Evolutionary conservation across 1,140 invertebrate species (phyloP).

Genomic region (Drosophila yakuba): DNA sequence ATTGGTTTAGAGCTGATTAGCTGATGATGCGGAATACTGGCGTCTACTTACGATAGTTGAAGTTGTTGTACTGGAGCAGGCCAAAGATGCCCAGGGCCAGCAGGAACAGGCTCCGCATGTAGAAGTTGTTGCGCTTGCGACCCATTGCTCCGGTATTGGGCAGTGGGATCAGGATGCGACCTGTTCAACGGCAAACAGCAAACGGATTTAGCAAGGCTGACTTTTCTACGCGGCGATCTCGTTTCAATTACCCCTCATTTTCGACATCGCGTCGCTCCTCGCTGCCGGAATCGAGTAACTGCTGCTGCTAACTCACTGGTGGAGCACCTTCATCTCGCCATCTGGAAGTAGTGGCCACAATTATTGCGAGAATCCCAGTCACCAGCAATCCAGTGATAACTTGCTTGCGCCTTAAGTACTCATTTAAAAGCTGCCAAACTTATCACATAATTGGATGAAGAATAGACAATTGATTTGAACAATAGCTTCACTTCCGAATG

Average conservation of each 20-base stretch:
- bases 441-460: no score
- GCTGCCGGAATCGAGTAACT: constrained; percentile 21
- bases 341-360: constrained; percentile 34
- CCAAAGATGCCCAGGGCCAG: constrained; percentile 89
- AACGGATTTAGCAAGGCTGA: constrained; percentile 14
- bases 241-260: constrained; percentile 66
- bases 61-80: constrained; percentile 89
- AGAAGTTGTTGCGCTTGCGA: constrained; percentile 81
- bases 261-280: constrained; percentile 47
- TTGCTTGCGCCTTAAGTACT: no score
- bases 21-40: constrained; percentile 21
- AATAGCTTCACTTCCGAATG: no score
- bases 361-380: neutral
- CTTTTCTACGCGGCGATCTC: neutral
- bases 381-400: neutral
- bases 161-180: constrained; percentile 79
- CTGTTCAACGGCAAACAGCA: constrained; percentile 29
- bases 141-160: constrained; percentile 83
- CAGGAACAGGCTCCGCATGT: constrained; percentile 87
- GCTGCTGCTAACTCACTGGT: constrained; percentile 31
- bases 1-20: constrained; percentile 52
- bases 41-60: constrained; percentile 85
- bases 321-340: constrained; percentile 48
- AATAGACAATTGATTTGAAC: no score
- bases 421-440: no score